These are phyloP conservation scores for Thecophora atra DNA, from an alignment of 2,888 invertebrate species.

Conservation along the genomic window DNA sequence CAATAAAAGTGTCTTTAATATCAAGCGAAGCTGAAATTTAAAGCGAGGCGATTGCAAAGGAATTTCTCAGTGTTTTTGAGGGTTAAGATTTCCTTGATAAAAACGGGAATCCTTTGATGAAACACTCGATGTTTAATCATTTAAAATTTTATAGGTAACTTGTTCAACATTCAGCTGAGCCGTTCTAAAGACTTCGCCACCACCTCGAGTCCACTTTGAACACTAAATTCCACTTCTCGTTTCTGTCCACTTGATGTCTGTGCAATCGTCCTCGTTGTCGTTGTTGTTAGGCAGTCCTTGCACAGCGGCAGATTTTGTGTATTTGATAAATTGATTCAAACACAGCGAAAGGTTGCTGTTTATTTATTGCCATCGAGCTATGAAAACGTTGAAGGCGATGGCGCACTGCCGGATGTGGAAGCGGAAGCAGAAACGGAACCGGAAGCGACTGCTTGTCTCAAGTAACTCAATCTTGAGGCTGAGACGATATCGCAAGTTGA, in stretches of 20 bases:
- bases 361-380: conserved; percentile 29
- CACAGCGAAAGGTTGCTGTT: conserved; percentile 33
- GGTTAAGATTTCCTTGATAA: no score
- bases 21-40: conserved; percentile 53
- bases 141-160: no score
- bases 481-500: no score
- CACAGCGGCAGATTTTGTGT: conserved; percentile 32
- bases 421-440: no score
- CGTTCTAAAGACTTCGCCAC: no score
- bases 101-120: no score
- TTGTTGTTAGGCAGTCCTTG: conserved; percentile 3
- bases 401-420: background rate
- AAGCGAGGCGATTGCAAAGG: no score
- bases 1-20: conserved; percentile 54
- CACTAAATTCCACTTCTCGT: no score
- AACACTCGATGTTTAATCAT: no score
- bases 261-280: background rate
- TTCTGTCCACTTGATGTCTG: background rate
- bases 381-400: background rate
- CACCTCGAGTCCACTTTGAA: background rate
- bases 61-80: no score
- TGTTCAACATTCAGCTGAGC: no score
- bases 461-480: background rate
- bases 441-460: conserved; percentile 15
- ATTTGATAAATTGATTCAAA: conserved; percentile 56